Base-by-base conservation (phyloP, 2,888 invertebrate species). In the Heliconius ethilla region DNA sequence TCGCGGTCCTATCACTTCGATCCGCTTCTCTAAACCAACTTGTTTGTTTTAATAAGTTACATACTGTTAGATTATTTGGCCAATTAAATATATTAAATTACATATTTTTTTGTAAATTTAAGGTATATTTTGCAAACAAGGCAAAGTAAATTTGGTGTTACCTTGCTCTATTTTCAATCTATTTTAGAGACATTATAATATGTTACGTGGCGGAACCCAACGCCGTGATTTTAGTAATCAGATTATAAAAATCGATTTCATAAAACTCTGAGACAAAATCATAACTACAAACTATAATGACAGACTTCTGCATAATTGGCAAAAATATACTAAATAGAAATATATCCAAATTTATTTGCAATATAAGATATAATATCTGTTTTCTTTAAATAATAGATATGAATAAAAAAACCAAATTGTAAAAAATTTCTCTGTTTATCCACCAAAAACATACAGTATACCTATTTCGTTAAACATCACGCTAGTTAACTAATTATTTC, bases 1-100 rank as follows among this genome's bases (percentile, higher is more conserved):
- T 55, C 59, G 72, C 72, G 59, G 59, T 72, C 3, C 72, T 72
- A 72, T 59, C 59, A 59, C 72, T 72, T 72, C 59, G 59, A 72
- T 59, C 72, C 72, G 55, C 72, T 72, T 72, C 33, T 59, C 55
- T 72, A 72, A 72, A 59, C 51, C 33, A 59, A 72, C 55, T 72
- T 72, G 55, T 70, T 51, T 55, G 59, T 15, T 33, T 33, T 72
- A 72, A 59, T 72, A 55, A 33, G 51, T 11, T 33, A 72, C 72
- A 72, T 72, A 72, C 72, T 33, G 72, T 37, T 59, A 55, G 7
- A 22, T 59, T 33, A 72, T 72, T 59, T 59, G 22, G 29, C n/a
- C 33, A 72, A 72, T 59, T 72, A 55, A 72, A 59, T 59, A 55
- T 72, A 55, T 72, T 3, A 9, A 72, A 33, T 33, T 29, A 29